Base-by-base conservation (phyloP, 1,140 invertebrate species). In the Anagrus nilaparvatae region DNA sequence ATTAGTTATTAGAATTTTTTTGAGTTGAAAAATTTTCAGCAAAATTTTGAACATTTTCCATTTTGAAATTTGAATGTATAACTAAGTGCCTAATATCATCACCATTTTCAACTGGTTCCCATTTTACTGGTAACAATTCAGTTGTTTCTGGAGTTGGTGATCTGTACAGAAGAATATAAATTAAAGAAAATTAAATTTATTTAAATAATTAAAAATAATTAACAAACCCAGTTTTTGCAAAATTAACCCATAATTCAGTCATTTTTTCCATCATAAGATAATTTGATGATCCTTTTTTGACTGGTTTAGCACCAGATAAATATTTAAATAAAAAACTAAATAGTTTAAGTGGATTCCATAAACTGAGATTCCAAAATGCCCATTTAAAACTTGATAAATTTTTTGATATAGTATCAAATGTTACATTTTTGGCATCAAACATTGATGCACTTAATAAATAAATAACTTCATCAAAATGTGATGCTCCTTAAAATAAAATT, bases 381-480 rank as follows among this genome's bases (percentile, higher is more conserved):
- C n/a, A n/a, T n/a, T n/a, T n/a, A n/a, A n/a, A n/a, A n/a, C n/a
- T n/a, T n/a, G n/a, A n/a, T n/a, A n/a, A n/a, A n/a, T n/a, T n/a
- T n/a, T n/a, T n/a, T n/a, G n/a, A n/a, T n/a, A n/a, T n/a, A n/a
- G n/a, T n/a, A n/a, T n/a, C n/a, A n/a, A n/a, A n/a, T n/a, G n/a
- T n/a, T 0, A 39, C 1, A n/a, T 35, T 37, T 1, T 48, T 31
- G 4, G 24, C 20, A 12, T 36, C 38, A 8, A 36, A 40, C 14
- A 46, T 18, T 2, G 13, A 5, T 39, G 37, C 38, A 3, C 0
- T 13, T 2, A 64, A 63, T 13, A 63, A 21, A 12, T 48, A 58
- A 4, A 16, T 3, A 7, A 59, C 6, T 5, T 64, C 61, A 21
- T 63, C 60, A 3, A 23, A 44, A 43, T 64, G 61, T n/a, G 40